Base-by-base conservation (phyloP, 2,113 vertebrate species). In the Coptodon bakossiorum region DNA sequence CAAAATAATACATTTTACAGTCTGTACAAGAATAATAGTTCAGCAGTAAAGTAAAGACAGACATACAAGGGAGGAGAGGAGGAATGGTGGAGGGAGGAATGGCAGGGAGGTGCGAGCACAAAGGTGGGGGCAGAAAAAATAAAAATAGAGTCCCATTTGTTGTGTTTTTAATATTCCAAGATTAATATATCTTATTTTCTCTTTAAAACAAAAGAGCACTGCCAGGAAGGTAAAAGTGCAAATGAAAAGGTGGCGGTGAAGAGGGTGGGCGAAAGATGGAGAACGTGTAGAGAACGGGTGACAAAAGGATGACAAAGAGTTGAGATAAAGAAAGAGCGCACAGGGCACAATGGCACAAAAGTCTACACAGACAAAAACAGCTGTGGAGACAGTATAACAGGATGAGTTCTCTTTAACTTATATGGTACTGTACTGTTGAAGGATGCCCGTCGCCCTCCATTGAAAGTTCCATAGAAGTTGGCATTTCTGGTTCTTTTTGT, bases 1-100 rank as follows among this genome's bases (percentile, higher is more conserved):
- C 97, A 98, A 98, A 98, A 98, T 98, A 98, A 98, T 98, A 98
- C 97, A 98, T 98, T 98, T 98, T 98, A 98, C 97, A 98, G 97
- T 98, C 97, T 98, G 98, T 98, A 98, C 98, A 98, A 97, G 97
- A 98, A 98, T 98, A 97, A 98, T 97, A 98, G 97, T 97, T 97
- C 97, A 98, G 97, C 97, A 98, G 97, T 97, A 98, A 98, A 97
- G 97, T 97, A 98, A 96, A 96, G 95, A 96, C 91, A 96, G 93
- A 96, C 86, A 87, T 96, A 96, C 71, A 40, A 43, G 80, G 95
- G 92, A 93, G 91, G 91, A 89, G 61, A 89, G 80, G 22, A 45
- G 56, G 50, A 56, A 86, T 48, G 83, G 53, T 50, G 52, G 71
- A 71, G 38, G 54, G 76, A 59, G 83, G 53, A 82, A 63, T 48